Conservation (phyloP, 2,888 invertebrate genomes). For the Trichogramma dendrolimi region DNA sequence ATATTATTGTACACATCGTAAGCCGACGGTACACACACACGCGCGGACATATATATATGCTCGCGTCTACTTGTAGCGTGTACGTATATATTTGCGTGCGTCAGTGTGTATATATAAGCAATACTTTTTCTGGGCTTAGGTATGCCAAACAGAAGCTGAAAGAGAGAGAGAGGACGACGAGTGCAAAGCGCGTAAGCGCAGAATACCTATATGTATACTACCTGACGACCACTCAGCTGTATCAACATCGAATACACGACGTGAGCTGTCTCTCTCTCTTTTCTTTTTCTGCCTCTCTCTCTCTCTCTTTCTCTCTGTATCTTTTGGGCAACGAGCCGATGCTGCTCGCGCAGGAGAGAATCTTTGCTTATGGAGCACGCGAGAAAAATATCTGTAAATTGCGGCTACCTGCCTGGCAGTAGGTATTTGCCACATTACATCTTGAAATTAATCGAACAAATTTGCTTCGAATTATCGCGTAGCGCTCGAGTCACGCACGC, state of each 20-base stretch:
- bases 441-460: too few species aligned
- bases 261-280: slow-evolving; percentile 27
- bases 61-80: not conserved
- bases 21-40: slow-evolving; percentile 13
- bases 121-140: slow-evolving; percentile 29
- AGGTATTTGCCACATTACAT: too few species aligned
- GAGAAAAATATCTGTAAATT: too few species aligned
- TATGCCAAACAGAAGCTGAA: slow-evolving; percentile 51
- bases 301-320: too few species aligned
- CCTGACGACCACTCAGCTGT: slow-evolving; percentile 51
- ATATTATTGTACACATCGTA: too few species aligned
- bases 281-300: too few species aligned
- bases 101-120: slow-evolving; percentile 1
- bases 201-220: slow-evolving; percentile 40
- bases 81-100: not conserved
- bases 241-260: slow-evolving; percentile 52
- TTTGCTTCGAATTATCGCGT: too few species aligned
- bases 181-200: slow-evolving; percentile 1
- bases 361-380: too few species aligned
- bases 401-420: too few species aligned
- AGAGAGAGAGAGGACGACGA: slow-evolving; percentile 3
- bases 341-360: too few species aligned
- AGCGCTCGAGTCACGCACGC: too few species aligned
- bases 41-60: slow-evolving; percentile 10
- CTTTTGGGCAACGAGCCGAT: too few species aligned